Evolutionary conservation across 2,113 vertebrate species (phyloP), one percentile per base, ranked within the genome.

Genomic region (Muntiacus reevesi): DNA sequence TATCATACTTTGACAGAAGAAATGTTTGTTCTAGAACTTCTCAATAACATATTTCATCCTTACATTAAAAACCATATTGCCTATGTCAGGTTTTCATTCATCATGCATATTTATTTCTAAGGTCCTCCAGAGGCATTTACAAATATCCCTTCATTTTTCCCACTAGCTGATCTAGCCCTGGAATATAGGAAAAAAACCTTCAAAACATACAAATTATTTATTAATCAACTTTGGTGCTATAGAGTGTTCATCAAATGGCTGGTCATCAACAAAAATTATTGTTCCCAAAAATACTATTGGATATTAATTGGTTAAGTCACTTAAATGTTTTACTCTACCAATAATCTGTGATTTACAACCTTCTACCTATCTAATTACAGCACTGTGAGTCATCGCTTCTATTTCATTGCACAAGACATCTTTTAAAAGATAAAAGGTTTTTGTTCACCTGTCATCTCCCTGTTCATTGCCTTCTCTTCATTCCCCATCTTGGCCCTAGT

Each of bases 381-480:
- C 45, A 57, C 52, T 7, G 16, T 97, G 87, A 96, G 54, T 97
- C 83, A 97, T 89, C 55, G 82, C 93, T 92, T 79, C 87, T 93
- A 5, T 82, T 88, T 71, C 91, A 71, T 83, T 84, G 50, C 79
- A 79, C 93, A 89, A 97, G 89, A 82, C 62, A 86, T 87, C 88
- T 96, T 84, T 64, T 40, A 62, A 96, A 91, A 97, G 95, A 91
- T 88, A 85, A 93, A 96, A 64, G 85, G 59, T 3, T 95, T 97
- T 96, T 95, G 76, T 94, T 97, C 93, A 88, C 91, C 94, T 97
- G 94, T 96, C 98, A 93, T 93, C 83, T 91, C 71, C 87, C 87
- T 89, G 50, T 90, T 45, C 94, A 25, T 40, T 85, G 36, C 12
- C 64, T 95, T 95, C 88, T 89, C 57, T 94, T 92, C n/a, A 2